Base-by-base conservation (phyloP, 2,888 invertebrate genomes). In the Electrophaes corylata region DNA sequence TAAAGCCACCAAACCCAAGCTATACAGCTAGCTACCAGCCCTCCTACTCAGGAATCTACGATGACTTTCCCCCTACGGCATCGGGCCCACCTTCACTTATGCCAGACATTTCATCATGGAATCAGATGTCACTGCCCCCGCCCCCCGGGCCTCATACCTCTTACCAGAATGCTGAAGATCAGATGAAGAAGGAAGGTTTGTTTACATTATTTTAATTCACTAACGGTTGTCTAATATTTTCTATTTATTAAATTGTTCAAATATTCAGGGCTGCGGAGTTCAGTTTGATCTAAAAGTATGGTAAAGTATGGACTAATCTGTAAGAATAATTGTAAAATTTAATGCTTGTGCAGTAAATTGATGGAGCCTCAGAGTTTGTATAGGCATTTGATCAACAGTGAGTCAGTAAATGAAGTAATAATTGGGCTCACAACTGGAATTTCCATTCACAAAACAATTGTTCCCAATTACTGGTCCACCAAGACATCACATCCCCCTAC, bases 131-230 rank as follows among this genome's bases (percentile, higher is more conserved):
- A 0, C 70, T 90, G 26, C 89, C 88, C 0, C 87, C 88, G 0
- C 78, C 76, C 8, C 74, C 81, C 0, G 73, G 77, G 10, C 73
- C 77, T 2, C 55, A 60, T 18, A 20, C 60, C 0, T 72, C 79
- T 40, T 69, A 81, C 10, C 81, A 77, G 57, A 86, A 84, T 64
- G 78, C 86, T 47, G 92, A 87, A 68, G 92, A 92, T 50, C 91
- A 92, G 64, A 81, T 90, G 12, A 92, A 92, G 68, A 92, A 92
- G 81, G 92, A 92, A 82, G 92, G 92, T 92, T 81, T 64, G 72
- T 64, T 26, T 16, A 37, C 5, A 29, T 5, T 4, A 20, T 20
- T 20, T 20, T 4, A 20, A 20, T 4, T 4, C 20, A 20, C 5
- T 20, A 5, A 20, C 26, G 5, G 26, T 26, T 8, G 5, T 26